Conservation (phyloP, 2,113 vertebrate species). For the Eulemur rufifrons region DNA sequence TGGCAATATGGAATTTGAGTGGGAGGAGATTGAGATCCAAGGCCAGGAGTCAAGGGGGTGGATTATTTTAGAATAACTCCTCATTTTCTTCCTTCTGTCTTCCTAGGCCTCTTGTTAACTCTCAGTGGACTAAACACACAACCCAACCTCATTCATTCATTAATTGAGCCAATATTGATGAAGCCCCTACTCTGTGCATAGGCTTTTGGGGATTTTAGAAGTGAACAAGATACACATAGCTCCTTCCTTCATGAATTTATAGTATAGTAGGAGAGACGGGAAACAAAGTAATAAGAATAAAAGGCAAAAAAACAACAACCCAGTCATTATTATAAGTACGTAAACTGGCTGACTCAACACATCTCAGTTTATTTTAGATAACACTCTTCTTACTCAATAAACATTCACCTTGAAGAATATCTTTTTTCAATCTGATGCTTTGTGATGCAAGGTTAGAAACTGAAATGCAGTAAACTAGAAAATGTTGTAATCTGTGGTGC, state of each 20-base stretch:
- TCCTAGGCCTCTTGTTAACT: background rate
- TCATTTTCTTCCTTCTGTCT: background rate
- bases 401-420: slow-evolving; percentile 4
- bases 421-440: slow-evolving; percentile 19
- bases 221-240: background rate
- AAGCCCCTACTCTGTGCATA: background rate
- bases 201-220: background rate
- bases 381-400: background rate
- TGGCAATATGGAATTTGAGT: background rate
- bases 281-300: background rate
- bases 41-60: background rate
- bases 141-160: background rate
- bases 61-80: background rate
- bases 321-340: background rate
- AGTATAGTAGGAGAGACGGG: background rate
- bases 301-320: background rate
- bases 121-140: background rate
- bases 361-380: slow-evolving; percentile 6
- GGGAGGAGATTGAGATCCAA: background rate
- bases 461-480: slow-evolving; percentile 34
- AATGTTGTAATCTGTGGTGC: background rate
- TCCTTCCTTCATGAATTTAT: background rate
- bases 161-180: background rate
- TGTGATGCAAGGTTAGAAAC: background rate
- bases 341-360: background rate